Evolutionary conservation across 1,140 invertebrate species (phyloP).

Genomic region (Phocides pigmalion): DNA sequence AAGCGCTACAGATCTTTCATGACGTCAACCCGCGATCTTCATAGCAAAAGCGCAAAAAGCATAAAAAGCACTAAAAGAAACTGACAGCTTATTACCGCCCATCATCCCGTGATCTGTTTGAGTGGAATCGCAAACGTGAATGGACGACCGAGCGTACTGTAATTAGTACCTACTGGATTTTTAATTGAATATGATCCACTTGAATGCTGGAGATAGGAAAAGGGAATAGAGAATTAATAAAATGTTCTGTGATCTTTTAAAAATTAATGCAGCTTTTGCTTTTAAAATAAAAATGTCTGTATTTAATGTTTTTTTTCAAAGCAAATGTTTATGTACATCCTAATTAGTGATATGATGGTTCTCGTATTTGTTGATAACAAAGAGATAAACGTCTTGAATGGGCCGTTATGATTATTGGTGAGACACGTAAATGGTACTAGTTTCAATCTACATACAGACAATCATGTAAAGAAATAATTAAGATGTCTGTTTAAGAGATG

Average conservation of each 20-base stretch:
- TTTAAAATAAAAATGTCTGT: no score
- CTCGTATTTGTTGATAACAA: no score
- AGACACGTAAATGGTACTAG: no score
- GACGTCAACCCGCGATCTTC: not conserved
- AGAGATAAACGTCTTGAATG: no score
- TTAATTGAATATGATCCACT: slow-evolving; percentile 34
- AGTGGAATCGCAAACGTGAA: slow-evolving; percentile 14
- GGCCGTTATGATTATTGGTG: no score
- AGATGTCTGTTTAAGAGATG: no score
- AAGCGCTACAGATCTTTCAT: not conserved
- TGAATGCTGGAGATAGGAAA: slow-evolving; percentile 13
- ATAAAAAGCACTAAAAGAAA: not conserved
- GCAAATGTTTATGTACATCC: no score
- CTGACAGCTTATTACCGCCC: slow-evolving; percentile 18
- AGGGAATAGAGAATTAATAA: not conserved
- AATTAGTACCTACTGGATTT: slow-evolving; percentile 31
- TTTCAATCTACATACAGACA: no score
- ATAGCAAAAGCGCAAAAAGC: not conserved
- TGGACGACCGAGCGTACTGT: not conserved
- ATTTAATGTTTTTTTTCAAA: not conserved
- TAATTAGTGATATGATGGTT: no score
- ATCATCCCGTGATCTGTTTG: slow-evolving; percentile 4
- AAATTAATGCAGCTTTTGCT: slow-evolving; percentile 1
- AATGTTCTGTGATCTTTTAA: slow-evolving; percentile 3
- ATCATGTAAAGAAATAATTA: no score